Conservation (phyloP, 1,140 invertebrate genomes). For the Odontomachus brunneus region DNA sequence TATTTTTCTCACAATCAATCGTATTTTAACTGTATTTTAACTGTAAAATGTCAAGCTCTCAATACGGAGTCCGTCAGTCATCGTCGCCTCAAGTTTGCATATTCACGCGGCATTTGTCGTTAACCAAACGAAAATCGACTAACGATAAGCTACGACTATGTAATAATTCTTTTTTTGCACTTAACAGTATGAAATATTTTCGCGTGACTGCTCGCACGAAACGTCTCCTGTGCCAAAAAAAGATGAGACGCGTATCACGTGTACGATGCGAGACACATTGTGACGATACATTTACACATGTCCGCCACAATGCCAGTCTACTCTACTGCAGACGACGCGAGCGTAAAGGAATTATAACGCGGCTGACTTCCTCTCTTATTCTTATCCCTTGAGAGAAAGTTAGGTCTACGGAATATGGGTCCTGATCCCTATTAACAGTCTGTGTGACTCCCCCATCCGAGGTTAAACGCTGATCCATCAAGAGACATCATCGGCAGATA, state of each 20-base stretch:
- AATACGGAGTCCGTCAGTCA: background rate
- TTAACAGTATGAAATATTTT: background rate
- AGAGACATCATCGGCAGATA: slow-evolving; percentile 77
- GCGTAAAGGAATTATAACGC: slow-evolving; percentile 50
- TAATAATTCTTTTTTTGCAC: background rate
- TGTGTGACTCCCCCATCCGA: slow-evolving; percentile 55
- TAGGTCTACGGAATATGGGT: slow-evolving; percentile 43
- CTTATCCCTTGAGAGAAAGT: slow-evolving; percentile 58
- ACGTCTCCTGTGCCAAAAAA: background rate
- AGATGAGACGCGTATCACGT: background rate
- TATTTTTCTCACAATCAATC: background rate
- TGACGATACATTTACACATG: slow-evolving; percentile 34
- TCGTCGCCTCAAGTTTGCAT: no score
- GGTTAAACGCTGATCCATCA: slow-evolving; percentile 78
- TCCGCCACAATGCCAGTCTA: slow-evolving; percentile 41
- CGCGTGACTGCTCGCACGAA: background rate
- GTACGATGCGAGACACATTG: slow-evolving; percentile 4
- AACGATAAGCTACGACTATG: no score
- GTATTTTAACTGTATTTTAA: background rate
- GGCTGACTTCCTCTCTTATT: slow-evolving; percentile 58
- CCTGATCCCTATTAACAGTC: slow-evolving; percentile 67
- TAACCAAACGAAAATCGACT: no score
- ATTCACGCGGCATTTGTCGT: no score
- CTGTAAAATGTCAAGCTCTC: slow-evolving; percentile 2
- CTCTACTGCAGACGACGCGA: slow-evolving; percentile 55